Base-by-base conservation (phyloP, 2,797 vertebrate species). In the Heliangelus exortis region DNA sequence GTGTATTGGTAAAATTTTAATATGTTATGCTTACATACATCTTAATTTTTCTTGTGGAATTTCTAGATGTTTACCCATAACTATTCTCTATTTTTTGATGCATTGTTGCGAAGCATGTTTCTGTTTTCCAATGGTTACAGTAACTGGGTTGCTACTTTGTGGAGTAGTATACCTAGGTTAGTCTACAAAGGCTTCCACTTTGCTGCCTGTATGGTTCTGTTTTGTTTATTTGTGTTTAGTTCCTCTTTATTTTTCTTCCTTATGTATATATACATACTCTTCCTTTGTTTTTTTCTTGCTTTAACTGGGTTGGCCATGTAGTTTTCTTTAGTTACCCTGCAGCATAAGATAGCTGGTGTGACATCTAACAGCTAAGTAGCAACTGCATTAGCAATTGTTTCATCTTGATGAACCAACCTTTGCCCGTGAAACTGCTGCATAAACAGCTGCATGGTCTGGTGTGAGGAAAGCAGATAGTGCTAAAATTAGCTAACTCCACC, bases 251-350 rank as follows among this genome's bases (percentile, higher is more conserved):
- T 71, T 74, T 69, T 65, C 18, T 72, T 74, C 31, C 36, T 54
- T 58, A 20, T 41, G 6, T 66, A n/a, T 53, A 63, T 65, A 16
- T 65, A 41, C 39, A 41, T 14, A 41, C 39, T 15, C 13, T 14
- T 41, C 39, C 17, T 86, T 48, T 57, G 9, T 76, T 61, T 74
- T 73, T 8, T 21, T 83, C 14, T 26, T 88, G 41, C 19, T 71
- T 15, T 72, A 43, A 45, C 33, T 43, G 43, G 5, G 0, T 26
- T 47, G 26, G 17, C 12, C 3, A 0, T 62, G 2, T 57, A 8
- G 84, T 89, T 82, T 80, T 66, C 21, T 77, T 74, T 31, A 50
- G n/a, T 9, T 76, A 13, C 21, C 1, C 0, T 66, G 2, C 8
- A 9, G 7, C 15, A 22, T 79, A n/a, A 45, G 20, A 34, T 67